Evolutionary conservation across 2,888 invertebrate genomes (phyloP), one percentile per base, ranked within the genome.

Genomic region (Megaustenia siamemsis): DNA sequence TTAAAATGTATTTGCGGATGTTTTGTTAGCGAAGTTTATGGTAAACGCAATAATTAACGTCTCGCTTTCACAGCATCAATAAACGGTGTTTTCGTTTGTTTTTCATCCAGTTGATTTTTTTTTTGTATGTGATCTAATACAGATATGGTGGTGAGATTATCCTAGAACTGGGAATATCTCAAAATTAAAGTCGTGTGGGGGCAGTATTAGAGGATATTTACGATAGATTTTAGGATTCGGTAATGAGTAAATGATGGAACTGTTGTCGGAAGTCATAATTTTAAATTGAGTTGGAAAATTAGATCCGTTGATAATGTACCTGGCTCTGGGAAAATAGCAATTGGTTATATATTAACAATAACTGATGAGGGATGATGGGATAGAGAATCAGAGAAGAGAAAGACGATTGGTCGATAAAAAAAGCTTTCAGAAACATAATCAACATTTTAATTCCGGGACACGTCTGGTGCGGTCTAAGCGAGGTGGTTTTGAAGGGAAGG

Each of bases 1-100:
- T 78, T 78, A 78, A 78, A 78, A 78, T 78, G 78, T 43, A 78
- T 78, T 78, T 63, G 43, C 28, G 78, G 43, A 66, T 78, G 78
- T 78, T 78, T 78, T 43, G 78, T 63, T 35, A 4, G 12, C n/a
- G 32, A 66, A 78, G 78, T 78, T 78, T 78, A 43, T 78, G 38
- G 78, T 78, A 40, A 78, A 78, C 78, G 38, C 32, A 40, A 63
- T 78, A 63, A 78, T 78, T 78, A 66, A 60, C 63, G 45, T 78
- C n/a, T 78, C 66, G 63, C 66, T 78, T 78, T 78, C 78, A 78
- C 63, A 43, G 63, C 78, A 78, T 78, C 78, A 78, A 78, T 78
- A 78, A 78, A 63, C 49, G 38, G 43, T 63, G 63, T 45, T 45
- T 53, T 32, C 43, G 35, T 35, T 78, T 43, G 63, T 60, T 43